Evolutionary conservation across 2,797 vertebrate genomes (phyloP), one percentile per base, ranked within the genome.

Genomic region (Spinibarbus caldwelli): DNA sequence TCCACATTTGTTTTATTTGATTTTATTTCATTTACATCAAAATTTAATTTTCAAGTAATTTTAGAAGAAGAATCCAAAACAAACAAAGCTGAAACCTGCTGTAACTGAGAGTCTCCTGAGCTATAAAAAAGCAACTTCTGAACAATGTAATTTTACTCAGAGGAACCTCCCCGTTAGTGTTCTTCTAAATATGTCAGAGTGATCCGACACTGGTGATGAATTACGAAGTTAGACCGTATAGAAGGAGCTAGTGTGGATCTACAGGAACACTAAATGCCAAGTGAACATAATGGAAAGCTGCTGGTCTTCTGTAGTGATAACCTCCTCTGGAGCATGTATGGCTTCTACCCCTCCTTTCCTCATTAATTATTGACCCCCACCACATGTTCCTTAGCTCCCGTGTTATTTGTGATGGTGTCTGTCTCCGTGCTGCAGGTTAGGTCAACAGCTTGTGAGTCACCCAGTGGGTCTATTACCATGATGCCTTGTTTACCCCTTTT

Each of bases 361-460:
- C 79, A 85, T 89, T 76, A 75, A 85, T 88, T 85, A 88, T 88
- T 88, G 59, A 88, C 68, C 77, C 62, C 68, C 80, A 83, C 57
- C 75, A 85, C 80, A 82, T 87, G 78, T 52, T 77, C 43, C 71
- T 77, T 54, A 59, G 70, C n/a, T 84, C 77, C 82, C 4, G 31
- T 78, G 78, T 68, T 47, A 43, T 78, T 75, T 71, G 68, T 85
- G 73, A 49, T 78, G 45, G 47, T 49, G 62, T 34, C 80, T 77
- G 80, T 84, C 71, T 83, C 64, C 41, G 26, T 54, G 76, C 64
- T 12, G 72, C 66, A 85, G 84, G 83, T 86, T 70, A 82, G 84
- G 85, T 86, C 75, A 73, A 19, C 52, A 57, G 86, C 78, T 78
- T 80, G 72, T 82, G 45, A 85, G 66, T 81, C 45, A 82, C 38